A percentile compares a stretch with the other conserved stretches of the same genome.
phyloP scores from a whole-genome alignment of 2,113 vertebrate species.

The Plecturocebus donacophilus region DNA sequence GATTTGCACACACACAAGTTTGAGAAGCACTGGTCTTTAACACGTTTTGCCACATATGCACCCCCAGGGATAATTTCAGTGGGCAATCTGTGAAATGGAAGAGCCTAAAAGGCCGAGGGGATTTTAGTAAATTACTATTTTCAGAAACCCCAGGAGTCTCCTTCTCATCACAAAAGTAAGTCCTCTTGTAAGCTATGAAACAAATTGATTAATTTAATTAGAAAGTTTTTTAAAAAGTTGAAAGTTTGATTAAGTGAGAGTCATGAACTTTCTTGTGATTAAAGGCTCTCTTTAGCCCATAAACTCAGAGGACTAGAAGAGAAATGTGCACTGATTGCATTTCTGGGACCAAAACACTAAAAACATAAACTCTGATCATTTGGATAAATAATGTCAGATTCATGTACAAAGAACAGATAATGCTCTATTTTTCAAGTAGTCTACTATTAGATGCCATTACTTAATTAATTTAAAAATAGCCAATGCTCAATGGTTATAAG shows the following conservation, averaged over 20 bases:
- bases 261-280: neutral
- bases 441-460: neutral
- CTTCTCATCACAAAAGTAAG: neutral
- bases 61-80: neutral
- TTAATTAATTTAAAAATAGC: slow-evolving; percentile 8
- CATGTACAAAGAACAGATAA: neutral
- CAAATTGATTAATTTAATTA: slow-evolving; percentile 1
- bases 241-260: neutral
- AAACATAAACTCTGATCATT: neutral
- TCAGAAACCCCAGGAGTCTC: neutral
- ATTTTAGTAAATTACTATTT: neutral
- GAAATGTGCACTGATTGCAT: neutral
- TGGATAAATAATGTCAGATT: neutral
- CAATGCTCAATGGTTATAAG: neutral
- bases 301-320: neutral
- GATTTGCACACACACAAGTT: neutral
- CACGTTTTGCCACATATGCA: neutral
- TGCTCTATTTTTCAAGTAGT: neutral
- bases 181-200: neutral
- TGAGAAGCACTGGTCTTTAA: neutral
- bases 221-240: neutral
- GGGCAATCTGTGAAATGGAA: neutral
- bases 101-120: neutral
- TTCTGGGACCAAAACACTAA: neutral
- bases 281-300: neutral